These are phyloP conservation scores for Solea solea DNA, from an alignment of 2,113 vertebrate species.

Conservation along the genomic window DNA sequence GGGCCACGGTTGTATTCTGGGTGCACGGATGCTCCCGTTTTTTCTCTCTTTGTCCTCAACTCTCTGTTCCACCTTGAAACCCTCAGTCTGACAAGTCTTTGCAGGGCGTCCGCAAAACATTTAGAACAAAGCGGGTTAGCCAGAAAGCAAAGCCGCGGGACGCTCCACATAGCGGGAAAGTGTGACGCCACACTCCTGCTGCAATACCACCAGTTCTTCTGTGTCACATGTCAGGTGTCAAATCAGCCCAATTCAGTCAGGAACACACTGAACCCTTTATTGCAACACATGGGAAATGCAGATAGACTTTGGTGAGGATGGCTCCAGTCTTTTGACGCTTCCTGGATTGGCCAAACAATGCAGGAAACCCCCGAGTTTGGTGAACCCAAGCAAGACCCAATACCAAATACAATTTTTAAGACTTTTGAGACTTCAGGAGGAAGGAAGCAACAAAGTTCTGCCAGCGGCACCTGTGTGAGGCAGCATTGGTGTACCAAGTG, in stretches of 20 bases:
- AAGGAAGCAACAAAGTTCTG: too few species aligned
- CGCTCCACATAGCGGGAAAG: background rate
- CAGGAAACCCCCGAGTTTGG: too few species aligned
- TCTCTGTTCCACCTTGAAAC: constrained; percentile 34
- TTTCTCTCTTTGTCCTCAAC: constrained; percentile 9
- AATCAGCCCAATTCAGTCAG: too few species aligned
- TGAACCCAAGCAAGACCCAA: too few species aligned
- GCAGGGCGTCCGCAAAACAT: constrained; percentile 1
- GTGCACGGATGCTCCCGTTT: constrained; percentile 26
- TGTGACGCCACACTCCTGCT: background rate
- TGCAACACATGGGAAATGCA: too few species aligned
- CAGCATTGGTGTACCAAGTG: too few species aligned
- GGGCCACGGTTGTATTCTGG: constrained; percentile 44
- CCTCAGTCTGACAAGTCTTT: background rate
- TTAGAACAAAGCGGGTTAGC: background rate
- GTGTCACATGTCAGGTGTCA: background rate
- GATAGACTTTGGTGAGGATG: too few species aligned
- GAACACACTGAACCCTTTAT: background rate
- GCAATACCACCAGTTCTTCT: background rate
- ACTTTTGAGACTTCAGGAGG: too few species aligned
- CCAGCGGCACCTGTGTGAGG: too few species aligned
- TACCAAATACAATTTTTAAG: too few species aligned
- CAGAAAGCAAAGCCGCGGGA: background rate
- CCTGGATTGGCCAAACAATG: too few species aligned
- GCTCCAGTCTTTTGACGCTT: too few species aligned